Base-by-base conservation (phyloP, 1,140 invertebrate genomes). In the Lepidurus apus region DNA sequence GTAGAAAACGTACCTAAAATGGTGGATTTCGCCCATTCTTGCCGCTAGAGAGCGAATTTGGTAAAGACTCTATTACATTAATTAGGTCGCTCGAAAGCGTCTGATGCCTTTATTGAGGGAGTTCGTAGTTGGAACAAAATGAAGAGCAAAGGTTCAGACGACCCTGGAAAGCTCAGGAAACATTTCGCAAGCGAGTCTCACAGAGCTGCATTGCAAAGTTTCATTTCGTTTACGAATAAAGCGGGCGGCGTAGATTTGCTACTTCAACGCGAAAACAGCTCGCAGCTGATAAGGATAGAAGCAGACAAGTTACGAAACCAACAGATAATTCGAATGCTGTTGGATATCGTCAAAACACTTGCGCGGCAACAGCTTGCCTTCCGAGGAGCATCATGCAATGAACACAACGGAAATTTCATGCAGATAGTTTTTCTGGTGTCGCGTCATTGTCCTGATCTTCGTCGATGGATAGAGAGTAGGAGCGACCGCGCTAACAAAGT, bases 311-410 rank as follows among this genome's bases (percentile, higher is more conserved):
- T 43, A 6, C 21, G 21, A 76, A 44, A 43, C 21, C 8, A 44
- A 17, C 74, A 42, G 17, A 76, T 76, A n/a, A 76, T 76, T 34
- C 43, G 75, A 26, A 76, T 76, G 34, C 34, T 76, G 75, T 43
- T 76, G n/a, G 43, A 76, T 44, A 76, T 76, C 17, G 44, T 44
- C 75, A 43, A 21, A 42, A 76, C 75, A 44, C 75, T 76, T 43
- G 26, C 34, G 17, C 34, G 44, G 42, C 13, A 75, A 75, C 21
- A 42, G 17, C 26, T 75, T 17, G 74, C 74, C 24, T 75, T 75
- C 42, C 74, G 24, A 17, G 74, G 74, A 21, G 42, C 24, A 34
- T 34, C 34, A 34, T 34, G 34, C 34, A 42, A 75, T 17, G 21
- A n/a, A 26, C 21, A 75, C 1, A 34, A 34, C 21, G 74, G 74